Conservation (phyloP, 2,888 invertebrate species). For the Hymenopus coronatus region DNA sequence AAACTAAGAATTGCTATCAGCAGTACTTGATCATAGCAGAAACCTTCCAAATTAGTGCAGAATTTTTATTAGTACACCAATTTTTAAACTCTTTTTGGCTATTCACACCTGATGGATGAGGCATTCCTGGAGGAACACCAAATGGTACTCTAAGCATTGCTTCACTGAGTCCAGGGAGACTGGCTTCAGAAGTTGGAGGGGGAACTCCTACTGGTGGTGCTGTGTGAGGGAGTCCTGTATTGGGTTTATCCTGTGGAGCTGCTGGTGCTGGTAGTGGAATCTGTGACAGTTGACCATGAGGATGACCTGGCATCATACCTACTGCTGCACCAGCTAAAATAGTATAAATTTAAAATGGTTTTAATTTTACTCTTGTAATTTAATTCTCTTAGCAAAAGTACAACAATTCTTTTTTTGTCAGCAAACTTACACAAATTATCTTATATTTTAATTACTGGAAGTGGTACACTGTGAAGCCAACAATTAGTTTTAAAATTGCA, state of each 20-base stretch:
- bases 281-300: slow-evolving; percentile 41
- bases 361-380: too few relatives aligned
- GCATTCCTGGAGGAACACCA: slow-evolving; percentile 22
- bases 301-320: slow-evolving; percentile 21
- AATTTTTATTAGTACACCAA: too few relatives aligned
- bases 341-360: background rate
- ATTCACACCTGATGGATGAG: background rate
- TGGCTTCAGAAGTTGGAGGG: slow-evolving; percentile 45
- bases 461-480: too few relatives aligned
- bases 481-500: too few relatives aligned
- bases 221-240: slow-evolving; percentile 38
- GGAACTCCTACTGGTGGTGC: slow-evolving; percentile 46
- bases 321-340: slow-evolving; percentile 37
- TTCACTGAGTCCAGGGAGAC: slow-evolving; percentile 25
- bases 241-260: slow-evolving; percentile 47
- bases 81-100: too few relatives aligned
- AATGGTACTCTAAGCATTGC: slow-evolving; percentile 24
- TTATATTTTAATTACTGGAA: too few relatives aligned
- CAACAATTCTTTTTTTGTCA: too few relatives aligned
- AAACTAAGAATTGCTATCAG: too few relatives aligned
- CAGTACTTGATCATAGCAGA: too few relatives aligned
- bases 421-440: too few relatives aligned
- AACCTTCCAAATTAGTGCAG: too few relatives aligned
- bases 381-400: too few relatives aligned
- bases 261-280: slow-evolving; percentile 47